These are phyloP conservation scores for Xyliphius kryptos DNA, from an alignment of 2,113 vertebrate species.

Conservation along the genomic window DNA sequence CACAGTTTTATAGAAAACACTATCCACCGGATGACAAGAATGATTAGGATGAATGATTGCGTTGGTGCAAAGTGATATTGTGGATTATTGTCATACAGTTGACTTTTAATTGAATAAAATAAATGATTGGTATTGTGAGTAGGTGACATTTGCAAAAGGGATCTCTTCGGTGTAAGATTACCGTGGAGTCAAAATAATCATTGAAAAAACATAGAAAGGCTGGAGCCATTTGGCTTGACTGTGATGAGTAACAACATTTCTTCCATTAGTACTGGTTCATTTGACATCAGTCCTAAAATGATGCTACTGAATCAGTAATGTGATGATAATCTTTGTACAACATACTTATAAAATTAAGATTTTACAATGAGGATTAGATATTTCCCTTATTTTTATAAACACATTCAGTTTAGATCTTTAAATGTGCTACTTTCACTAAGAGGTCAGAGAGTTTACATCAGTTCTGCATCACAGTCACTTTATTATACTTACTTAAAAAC, in stretches of 20 bases:
- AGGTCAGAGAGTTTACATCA: too few relatives aligned
- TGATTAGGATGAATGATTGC: conserved; percentile 16
- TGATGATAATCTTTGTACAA: too few relatives aligned
- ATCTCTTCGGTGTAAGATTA: conserved; percentile 1
- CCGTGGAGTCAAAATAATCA: conserved; percentile 2
- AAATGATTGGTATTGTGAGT: conserved; percentile 5
- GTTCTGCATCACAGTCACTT: too few relatives aligned
- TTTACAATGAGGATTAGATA: too few relatives aligned
- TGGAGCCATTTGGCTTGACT: neutral
- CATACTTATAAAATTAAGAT: too few relatives aligned
- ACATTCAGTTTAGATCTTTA: too few relatives aligned
- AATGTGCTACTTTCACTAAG: too few relatives aligned
- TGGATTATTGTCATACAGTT: conserved; percentile 3
- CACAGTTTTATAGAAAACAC: conserved; percentile 14
- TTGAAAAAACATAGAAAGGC: neutral
- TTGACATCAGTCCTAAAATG: too few relatives aligned
- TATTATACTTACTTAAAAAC: too few relatives aligned
- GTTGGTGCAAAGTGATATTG: neutral
- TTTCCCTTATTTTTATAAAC: too few relatives aligned
- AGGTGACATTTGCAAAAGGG: neutral
- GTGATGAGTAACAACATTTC: neutral
- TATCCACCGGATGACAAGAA: conserved; percentile 20
- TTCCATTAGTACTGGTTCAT: too few relatives aligned
- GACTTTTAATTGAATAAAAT: conserved; percentile 14
- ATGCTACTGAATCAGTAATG: too few relatives aligned